Conservation (phyloP, 1,140 invertebrate genomes). For the Archegozetes longisetosus region DNA sequence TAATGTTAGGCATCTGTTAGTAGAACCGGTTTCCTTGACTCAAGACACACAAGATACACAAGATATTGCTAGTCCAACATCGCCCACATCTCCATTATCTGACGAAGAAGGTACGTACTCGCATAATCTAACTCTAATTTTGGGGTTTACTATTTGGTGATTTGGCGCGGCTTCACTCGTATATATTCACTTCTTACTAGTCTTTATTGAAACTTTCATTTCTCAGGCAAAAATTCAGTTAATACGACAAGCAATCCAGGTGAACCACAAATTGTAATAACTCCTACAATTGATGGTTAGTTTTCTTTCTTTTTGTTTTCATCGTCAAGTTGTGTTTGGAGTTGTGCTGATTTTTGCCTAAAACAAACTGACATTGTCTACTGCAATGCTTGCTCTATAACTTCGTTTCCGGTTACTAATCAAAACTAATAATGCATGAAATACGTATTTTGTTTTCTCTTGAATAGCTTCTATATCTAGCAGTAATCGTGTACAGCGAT, state of each 20-base stretch:
- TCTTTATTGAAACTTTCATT: slow-evolving; percentile 1
- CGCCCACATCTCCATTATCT: slow-evolving; percentile 24
- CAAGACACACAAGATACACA: slow-evolving; percentile 17
- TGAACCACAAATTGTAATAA: background rate
- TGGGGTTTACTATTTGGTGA: slow-evolving; percentile 4
- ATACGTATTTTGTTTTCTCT: background rate
- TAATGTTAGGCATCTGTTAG: slow-evolving; percentile 21
- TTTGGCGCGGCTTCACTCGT: background rate
- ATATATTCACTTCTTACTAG: slow-evolving; percentile 4
- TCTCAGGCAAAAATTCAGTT: background rate
- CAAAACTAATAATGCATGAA: slow-evolving; percentile 3
- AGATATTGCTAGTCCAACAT: slow-evolving; percentile 17
- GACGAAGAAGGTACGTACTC: slow-evolving; percentile 22
- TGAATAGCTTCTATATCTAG: slow-evolving; percentile 7
- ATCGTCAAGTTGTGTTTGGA: background rate
- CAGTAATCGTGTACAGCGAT: slow-evolving; percentile 20
- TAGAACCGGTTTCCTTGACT: slow-evolving; percentile 21
- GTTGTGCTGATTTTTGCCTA: too few relatives aligned
- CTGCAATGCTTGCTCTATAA: too few relatives aligned
- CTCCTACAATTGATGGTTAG: background rate
- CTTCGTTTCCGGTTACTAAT: slow-evolving; percentile 1
- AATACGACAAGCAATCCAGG: background rate
- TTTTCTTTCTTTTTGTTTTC: background rate
- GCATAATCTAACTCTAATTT: background rate
- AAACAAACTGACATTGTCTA: too few relatives aligned